phyloP scores from a whole-genome alignment of 64 coral and sea anemone genomes.

The Montipora efflorescens region DNA sequence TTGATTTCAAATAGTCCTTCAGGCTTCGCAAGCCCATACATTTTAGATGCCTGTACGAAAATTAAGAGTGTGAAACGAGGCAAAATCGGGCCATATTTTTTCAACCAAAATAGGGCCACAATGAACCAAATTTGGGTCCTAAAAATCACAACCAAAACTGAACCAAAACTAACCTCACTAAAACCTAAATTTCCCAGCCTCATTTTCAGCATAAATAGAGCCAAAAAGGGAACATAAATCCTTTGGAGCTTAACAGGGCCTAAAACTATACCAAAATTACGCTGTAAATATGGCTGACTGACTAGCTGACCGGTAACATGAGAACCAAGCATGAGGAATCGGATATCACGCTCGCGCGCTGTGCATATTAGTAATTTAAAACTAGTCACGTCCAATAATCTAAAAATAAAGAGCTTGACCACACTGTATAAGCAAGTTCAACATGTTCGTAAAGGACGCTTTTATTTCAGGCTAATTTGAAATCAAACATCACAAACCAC shows the following conservation, averaged over 20 bases:
- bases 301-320: background rate
- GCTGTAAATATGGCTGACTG: constrained; percentile 18
- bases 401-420: background rate
- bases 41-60: constrained; percentile 16
- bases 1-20: too few species aligned
- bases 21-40: too few species aligned
- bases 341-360: background rate
- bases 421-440: background rate
- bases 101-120: background rate
- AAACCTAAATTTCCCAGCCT: constrained; percentile 14
- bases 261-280: constrained; percentile 7
- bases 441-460: background rate
- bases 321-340: background rate
- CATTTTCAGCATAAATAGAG: background rate
- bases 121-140: constrained; percentile 17
- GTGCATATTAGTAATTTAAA: background rate
- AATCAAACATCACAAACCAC: constrained; percentile 1
- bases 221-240: background rate
- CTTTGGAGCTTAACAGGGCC: background rate
- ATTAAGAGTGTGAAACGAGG: background rate
- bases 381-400: background rate
- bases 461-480: constrained; percentile 8
- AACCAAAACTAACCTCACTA: constrained; percentile 27
- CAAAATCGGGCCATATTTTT: constrained; percentile 10
- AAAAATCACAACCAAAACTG: constrained; percentile 20